Percentiles rank a stretch among this genome's conserved stretches.
These are phyloP conservation scores for Urocitellus parryii DNA, from an alignment of 2,113 vertebrate genomes.

Conservation along the genomic window DNA sequence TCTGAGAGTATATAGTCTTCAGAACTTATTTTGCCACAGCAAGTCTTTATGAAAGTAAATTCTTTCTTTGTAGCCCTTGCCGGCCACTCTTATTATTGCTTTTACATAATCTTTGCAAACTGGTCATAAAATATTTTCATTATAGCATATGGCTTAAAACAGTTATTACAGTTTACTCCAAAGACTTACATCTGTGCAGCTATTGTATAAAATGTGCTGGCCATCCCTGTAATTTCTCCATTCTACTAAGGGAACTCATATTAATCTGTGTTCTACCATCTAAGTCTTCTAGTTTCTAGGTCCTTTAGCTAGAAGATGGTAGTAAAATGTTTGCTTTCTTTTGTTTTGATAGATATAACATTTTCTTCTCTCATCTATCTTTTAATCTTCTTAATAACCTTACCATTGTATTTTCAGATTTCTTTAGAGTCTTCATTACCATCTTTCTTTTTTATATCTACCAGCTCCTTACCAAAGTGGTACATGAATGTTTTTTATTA, in stretches of 20 bases:
- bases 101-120: conserved; percentile 66
- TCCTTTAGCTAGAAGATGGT: background rate
- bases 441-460: background rate
- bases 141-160: conserved; percentile 20
- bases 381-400: background rate
- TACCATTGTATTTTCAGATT: background rate
- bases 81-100: conserved; percentile 52
- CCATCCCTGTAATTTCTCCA: background rate
- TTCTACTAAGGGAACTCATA: background rate
- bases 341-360: background rate
- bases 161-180: conserved; percentile 30
- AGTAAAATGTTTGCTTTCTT: background rate
- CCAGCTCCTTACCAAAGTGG: background rate
- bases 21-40: background rate
- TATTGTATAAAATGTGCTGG: conserved; percentile 1
- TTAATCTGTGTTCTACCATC: background rate
- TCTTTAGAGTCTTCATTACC: background rate
- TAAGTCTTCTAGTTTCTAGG: background rate
- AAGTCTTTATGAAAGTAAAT: conserved; percentile 53
- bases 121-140: conserved; percentile 74
- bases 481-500: background rate
- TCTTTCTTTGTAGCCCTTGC: conserved; percentile 29
- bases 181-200: conserved; percentile 37
- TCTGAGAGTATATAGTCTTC: conserved; percentile 28
- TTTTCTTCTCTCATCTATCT: background rate